These are phyloP conservation scores for Orthonevra nobilis DNA, from an alignment of 2,888 invertebrate genomes.

Conservation along the genomic window DNA sequence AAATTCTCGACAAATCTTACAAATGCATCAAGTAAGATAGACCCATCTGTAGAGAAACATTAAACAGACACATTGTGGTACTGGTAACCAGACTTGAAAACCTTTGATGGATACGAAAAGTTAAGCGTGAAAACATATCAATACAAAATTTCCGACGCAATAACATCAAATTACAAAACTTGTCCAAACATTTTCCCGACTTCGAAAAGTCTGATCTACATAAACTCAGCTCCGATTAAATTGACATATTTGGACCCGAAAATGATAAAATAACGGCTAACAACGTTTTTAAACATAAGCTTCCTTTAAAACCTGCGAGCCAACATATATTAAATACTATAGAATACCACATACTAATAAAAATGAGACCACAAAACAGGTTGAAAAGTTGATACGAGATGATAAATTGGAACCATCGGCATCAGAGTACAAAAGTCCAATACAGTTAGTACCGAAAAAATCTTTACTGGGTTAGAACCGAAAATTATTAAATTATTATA, in stretches of 20 bases:
- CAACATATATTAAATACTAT: background rate
- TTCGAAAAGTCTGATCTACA: too few species aligned
- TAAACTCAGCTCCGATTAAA: too few species aligned
- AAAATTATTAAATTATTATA: slow-evolving; percentile 22
- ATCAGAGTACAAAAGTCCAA: slow-evolving; percentile 23
- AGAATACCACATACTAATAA: background rate
- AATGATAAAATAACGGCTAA: too few species aligned
- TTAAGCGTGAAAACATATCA: background rate
- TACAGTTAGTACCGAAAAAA: slow-evolving; percentile 11
- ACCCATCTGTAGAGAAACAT: background rate
- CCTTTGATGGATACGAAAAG: background rate
- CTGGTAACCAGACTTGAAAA: too few species aligned
- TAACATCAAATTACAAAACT: too few species aligned
- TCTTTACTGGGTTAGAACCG: background rate
- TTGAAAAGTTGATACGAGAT: background rate
- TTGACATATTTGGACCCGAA: too few species aligned
- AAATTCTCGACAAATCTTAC: background rate
- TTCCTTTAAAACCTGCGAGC: background rate
- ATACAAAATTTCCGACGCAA: too few species aligned
- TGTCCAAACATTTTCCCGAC: too few species aligned
- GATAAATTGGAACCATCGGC: slow-evolving; percentile 3
- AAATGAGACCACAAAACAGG: background rate
- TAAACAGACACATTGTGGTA: background rate
- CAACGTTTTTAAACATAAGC: background rate
- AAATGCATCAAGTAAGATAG: too few species aligned